These are phyloP conservation scores for Ceratina japonica DNA, from an alignment of 1,140 invertebrate genomes.

Conservation along the genomic window DNA sequence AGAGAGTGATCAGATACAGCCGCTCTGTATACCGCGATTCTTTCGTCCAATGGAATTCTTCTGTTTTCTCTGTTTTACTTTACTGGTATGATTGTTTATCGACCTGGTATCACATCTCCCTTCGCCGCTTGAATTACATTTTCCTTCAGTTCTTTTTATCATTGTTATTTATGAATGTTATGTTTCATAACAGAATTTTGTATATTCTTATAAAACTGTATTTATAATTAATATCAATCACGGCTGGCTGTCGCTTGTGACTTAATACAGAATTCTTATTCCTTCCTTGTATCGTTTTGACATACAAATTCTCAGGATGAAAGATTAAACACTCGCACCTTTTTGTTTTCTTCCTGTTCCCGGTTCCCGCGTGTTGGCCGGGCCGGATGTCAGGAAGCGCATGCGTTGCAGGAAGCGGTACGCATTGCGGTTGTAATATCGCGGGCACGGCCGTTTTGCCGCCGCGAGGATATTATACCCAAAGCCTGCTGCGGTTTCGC, in stretches of 20 bases:
- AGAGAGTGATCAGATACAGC: neutral
- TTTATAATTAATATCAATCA: too few species aligned
- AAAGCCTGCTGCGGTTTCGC: constrained; percentile 50
- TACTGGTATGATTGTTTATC: too few species aligned
- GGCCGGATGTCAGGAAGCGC: constrained; percentile 53
- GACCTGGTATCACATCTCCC: too few species aligned
- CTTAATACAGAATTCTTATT: too few species aligned
- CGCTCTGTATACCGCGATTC: neutral
- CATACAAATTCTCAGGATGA: too few species aligned
- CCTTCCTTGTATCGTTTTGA: too few species aligned
- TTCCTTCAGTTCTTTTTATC: too few species aligned
- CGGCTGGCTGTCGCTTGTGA: too few species aligned
- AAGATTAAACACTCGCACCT: neutral
- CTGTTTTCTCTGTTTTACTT: neutral
- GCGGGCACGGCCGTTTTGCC: constrained; percentile 57
- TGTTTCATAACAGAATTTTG: too few species aligned
- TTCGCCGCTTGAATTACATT: too few species aligned
- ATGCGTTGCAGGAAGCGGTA: constrained; percentile 46
- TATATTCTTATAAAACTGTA: too few species aligned
- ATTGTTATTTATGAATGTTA: too few species aligned
- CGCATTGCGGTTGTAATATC: constrained; percentile 73
- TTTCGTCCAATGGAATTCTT: neutral
- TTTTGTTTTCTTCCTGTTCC: neutral
- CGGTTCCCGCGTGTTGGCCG: constrained; percentile 24
- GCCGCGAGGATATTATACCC: constrained; percentile 64